Conservation (phyloP, 2,113 vertebrate species). For the Paraplagusia blochii region DNA sequence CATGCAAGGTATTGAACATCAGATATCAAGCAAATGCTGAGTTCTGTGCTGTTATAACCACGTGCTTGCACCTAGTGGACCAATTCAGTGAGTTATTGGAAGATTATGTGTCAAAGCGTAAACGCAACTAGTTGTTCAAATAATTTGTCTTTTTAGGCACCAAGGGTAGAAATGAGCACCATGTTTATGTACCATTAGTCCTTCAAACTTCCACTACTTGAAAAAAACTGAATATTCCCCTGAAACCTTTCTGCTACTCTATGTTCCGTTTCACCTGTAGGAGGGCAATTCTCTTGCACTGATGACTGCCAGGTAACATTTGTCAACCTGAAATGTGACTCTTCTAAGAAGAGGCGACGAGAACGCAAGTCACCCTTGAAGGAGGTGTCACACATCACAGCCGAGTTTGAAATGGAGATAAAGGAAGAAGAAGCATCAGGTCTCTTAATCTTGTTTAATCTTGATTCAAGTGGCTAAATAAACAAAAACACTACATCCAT, state of each 20-base stretch:
- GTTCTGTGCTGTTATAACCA: no score
- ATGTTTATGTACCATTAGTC: no score
- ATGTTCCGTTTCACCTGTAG: conserved; percentile 44
- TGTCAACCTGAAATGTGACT: conserved; percentile 92
- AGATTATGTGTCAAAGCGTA: no score
- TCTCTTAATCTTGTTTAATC: conserved; percentile 41
- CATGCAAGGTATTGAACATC: conserved; percentile 66
- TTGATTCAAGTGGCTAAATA: no score
- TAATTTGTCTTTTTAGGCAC: no score
- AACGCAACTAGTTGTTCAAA: no score
- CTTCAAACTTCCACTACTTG: no score
- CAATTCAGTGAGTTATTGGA: no score
- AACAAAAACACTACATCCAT: background rate
- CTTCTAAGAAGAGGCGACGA: conserved; percentile 89
- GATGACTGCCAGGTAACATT: conserved; percentile 91
- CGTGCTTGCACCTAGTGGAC: no score
- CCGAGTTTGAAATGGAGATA: conserved; percentile 92
- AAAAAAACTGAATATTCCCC: no score
- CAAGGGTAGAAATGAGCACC: no score
- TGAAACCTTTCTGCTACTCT: background rate
- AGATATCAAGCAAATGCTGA: no score
- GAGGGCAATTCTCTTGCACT: conserved; percentile 79
- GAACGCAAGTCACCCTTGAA: conserved; percentile 91
- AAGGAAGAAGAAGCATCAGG: conserved; percentile 89
- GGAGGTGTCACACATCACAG: conserved; percentile 91